Percentiles rank a stretch among this genome's conserved stretches.
These are phyloP conservation scores for Osmerus eperlanus DNA, from an alignment of 2,113 vertebrate species.

Conservation along the genomic window DNA sequence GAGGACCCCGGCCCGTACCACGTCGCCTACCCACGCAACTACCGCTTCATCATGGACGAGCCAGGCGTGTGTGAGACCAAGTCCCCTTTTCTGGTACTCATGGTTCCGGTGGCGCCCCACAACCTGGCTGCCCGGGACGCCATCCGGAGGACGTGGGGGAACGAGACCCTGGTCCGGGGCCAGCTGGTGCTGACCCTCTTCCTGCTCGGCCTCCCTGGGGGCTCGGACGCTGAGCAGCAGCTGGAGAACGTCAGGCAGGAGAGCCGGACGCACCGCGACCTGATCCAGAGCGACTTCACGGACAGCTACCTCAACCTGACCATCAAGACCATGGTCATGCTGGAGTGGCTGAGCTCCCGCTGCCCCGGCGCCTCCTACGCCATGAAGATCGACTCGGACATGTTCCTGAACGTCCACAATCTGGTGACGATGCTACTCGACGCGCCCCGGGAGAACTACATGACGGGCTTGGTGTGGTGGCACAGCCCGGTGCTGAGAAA, in stretches of 20 bases:
- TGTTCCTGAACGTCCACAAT: conserved; percentile 82
- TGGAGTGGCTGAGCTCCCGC: conserved; percentile 69
- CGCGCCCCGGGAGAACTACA: conserved; percentile 76
- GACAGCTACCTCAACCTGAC: conserved; percentile 74
- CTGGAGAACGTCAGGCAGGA: conserved; percentile 50
- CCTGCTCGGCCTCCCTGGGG: conserved; percentile 55
- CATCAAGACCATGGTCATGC: conserved; percentile 75
- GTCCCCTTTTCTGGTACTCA: conserved; percentile 68
- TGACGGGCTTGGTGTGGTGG: conserved; percentile 88
- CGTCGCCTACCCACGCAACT: conserved; percentile 59
- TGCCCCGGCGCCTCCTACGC: conserved; percentile 69
- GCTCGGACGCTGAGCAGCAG: not conserved
- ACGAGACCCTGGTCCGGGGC: conserved; percentile 56
- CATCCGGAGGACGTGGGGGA: conserved; percentile 72
- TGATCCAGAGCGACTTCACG: conserved; percentile 74
- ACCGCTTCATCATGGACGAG: conserved; percentile 67
- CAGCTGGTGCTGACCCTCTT: conserved; percentile 56
- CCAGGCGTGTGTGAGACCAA: conserved; percentile 34
- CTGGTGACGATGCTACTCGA: conserved; percentile 81
- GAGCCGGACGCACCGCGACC: conserved; percentile 54
- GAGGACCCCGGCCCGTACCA: conserved; percentile 40
- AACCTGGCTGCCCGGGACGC: conserved; percentile 9
- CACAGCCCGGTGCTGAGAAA: conserved; percentile 82
- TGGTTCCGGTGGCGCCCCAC: conserved; percentile 52
- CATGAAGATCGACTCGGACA: conserved; percentile 87